Conservation (phyloP, 2,888 invertebrate genomes). For the Melikaiella ostensackeni region DNA sequence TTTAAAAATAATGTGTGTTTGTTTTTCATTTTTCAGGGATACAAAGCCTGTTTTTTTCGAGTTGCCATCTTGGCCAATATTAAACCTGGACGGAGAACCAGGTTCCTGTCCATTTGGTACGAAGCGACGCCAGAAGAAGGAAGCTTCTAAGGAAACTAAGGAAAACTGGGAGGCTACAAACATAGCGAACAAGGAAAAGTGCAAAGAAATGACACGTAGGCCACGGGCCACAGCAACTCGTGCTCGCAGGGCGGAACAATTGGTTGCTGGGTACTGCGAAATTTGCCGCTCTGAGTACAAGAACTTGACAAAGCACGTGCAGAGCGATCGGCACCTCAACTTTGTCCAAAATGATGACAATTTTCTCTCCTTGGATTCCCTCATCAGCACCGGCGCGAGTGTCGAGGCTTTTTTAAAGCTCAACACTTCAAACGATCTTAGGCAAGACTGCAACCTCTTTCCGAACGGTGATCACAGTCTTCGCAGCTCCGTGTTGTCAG, state of each 20-base stretch:
- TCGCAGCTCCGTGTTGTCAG: slow-evolving; percentile 62
- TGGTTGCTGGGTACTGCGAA: slow-evolving; percentile 85
- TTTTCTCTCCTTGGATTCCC: slow-evolving; percentile 85
- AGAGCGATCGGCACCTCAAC: slow-evolving; percentile 85
- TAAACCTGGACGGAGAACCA: slow-evolving; percentile 77
- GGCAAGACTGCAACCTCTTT: slow-evolving; percentile 72
- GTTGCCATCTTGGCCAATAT: slow-evolving; percentile 82
- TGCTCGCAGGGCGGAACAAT: slow-evolving; percentile 73
- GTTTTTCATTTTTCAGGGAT: slow-evolving; percentile 71
- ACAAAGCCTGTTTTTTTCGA: slow-evolving; percentile 83
- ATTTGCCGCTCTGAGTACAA: slow-evolving; percentile 88
- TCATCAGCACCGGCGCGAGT: slow-evolving; percentile 84
- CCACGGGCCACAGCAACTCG: slow-evolving; percentile 74
- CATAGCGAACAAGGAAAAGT: slow-evolving; percentile 67
- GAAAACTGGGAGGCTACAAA: slow-evolving; percentile 67
- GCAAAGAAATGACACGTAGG: slow-evolving; percentile 77
- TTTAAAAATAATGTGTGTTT: too few relatives aligned
- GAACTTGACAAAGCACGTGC: slow-evolving; percentile 84
- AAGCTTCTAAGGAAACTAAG: slow-evolving; percentile 64
- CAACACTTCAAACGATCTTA: slow-evolving; percentile 77
- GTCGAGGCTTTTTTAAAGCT: slow-evolving; percentile 84
- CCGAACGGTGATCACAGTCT: slow-evolving; percentile 68
- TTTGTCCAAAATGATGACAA: slow-evolving; percentile 87
- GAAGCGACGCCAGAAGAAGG: slow-evolving; percentile 64
- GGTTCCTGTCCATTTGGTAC: slow-evolving; percentile 76